Evolutionary conservation across 2,113 vertebrate genomes (phyloP), one percentile per base, ranked within the genome.

Genomic region (Crypturellus undulatus): DNA sequence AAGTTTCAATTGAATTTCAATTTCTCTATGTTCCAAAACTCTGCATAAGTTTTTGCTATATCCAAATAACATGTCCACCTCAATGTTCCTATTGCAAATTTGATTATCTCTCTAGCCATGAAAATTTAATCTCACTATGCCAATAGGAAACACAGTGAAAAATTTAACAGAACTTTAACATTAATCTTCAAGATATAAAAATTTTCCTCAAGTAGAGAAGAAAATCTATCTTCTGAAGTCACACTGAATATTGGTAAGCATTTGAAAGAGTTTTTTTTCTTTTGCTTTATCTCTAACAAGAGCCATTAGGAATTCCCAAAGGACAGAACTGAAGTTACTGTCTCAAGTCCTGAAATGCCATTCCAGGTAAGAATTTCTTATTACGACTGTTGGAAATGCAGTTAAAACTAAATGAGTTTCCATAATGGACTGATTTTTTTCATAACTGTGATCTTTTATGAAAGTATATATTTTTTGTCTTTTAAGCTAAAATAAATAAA

Each of bases 111-210:
- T 64, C 38, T 72, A 75, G 12, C 40, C 38, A 82, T 12, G 47
- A 75, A 92, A 85, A 71, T 51, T 88, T 85, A 67, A 63, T 79
- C 58, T 82, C 69, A 52, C 32, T 52, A 76, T 0, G 3, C 54
- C 62, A 82, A 32, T 21, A 58, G 7, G 22, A 88, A 82, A 70
- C 24, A 65, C 1, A 5, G 73, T 71, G 45, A 21, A 70, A 3
- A 86, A 58, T 52, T 90, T 82, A 70, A 63, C 26, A 79, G 10
- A 85, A 10, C 25, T 56, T 64, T 63, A 69, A 6, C 15, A 75
- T 71, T 85, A 85, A 90, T 88, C 79, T 82, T 82, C 56, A 65
- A 88, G 59, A 10, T 38, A 51, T 79, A 87, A 90, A 70, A 26
- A 70, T 82, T 65, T 73, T 73, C 10, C 17, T 62, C 7, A 63